Evolutionary conservation across 2,888 invertebrate genomes (phyloP), one percentile per base, ranked within the genome.

Genomic region (Horisme vitalbata): DNA sequence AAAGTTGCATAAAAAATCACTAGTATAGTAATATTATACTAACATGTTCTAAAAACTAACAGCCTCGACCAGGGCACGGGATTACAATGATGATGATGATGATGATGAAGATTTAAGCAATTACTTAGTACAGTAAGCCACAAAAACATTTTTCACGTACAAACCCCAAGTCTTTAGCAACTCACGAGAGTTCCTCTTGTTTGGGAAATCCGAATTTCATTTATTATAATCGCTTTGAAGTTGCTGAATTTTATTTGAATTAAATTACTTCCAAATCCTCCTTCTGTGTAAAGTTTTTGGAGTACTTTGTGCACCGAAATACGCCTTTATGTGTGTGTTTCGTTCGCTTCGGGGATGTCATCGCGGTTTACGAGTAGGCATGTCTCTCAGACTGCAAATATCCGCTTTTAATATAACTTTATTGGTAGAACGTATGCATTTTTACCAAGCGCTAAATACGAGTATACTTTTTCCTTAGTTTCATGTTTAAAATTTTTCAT

Each of bases 201-300:
- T 55, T 47, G 45, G 45, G 49, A 47, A 46, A 47, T 46, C 24
- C 45, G 38, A 37, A 41, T 49, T 52, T 41, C 46, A 31, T 46
- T 51, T 46, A 44, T 52, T 50, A 55, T 55, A 58, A 58, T 58
- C 49, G 45, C 36, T 28, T 44, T 31, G 28, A 44, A 47, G 33
- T 44, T 47, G 39, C 15, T 52, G 50, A 41, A 49, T 55, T 55
- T 55, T 54, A 58, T 58, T 58, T 47, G 35, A 54, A 56, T 59
- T 52, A 56, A 56, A 59, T 59, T 59, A 59, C 54, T 58, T 48
- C 31, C 57, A 54, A 56, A 54, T 52, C 54, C 52, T 53, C 37
- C 41, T 52, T 52, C 41, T 50, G 50, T 31, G 47, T 31, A 38
- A 49, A 59, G 44, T 58, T 58, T 45, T 51, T 52, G 51, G 48